Conservation (phyloP, 2,797 vertebrate genomes). For the Falco novaeseelandiae region DNA sequence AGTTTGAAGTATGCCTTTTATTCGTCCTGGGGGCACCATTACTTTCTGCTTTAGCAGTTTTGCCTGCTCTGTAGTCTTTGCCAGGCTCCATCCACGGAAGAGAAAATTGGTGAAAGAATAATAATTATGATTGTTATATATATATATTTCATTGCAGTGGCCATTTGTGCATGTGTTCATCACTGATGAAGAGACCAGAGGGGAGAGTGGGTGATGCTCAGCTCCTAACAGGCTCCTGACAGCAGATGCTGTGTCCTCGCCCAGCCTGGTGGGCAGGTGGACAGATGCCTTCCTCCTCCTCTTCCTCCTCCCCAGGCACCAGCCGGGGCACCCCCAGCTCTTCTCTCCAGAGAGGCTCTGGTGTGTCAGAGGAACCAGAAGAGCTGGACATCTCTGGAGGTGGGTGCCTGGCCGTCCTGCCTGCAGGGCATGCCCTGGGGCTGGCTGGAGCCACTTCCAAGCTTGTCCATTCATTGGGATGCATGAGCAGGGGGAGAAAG, state of each 20-base stretch:
- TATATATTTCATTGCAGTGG: conserved; percentile 72
- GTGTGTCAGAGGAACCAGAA: neutral
- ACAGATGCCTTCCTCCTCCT: neutral
- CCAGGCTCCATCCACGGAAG: conserved; percentile 74
- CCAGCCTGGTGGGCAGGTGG: fast-evolving
- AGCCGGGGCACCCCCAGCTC: fast-evolving
- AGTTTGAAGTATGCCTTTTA: conserved; percentile 80
- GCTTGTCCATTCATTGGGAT: neutral
- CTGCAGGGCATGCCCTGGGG: neutral
- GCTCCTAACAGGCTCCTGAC: neutral
- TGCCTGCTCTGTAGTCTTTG: conserved; percentile 76
- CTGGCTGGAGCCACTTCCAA: neutral
- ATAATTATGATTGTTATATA: conserved; percentile 79
- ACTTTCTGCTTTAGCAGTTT: conserved; percentile 77
- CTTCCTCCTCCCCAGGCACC: neutral
- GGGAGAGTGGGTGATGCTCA: neutral
- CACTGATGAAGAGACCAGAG: conserved; percentile 73
- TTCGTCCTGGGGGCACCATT: conserved; percentile 80
- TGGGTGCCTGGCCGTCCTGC: neutral
- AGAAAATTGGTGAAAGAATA: conserved; percentile 81
- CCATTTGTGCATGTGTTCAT: neutral
- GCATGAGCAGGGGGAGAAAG: neutral
- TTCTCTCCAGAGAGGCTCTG: neutral
- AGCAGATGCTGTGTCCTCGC: neutral
- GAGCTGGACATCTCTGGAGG: neutral